A percentile compares a stretch with the other conserved stretches of the same genome.
phyloP scores from a whole-genome alignment of 2,797 vertebrate species.

The Alosa sapidissima region DNA sequence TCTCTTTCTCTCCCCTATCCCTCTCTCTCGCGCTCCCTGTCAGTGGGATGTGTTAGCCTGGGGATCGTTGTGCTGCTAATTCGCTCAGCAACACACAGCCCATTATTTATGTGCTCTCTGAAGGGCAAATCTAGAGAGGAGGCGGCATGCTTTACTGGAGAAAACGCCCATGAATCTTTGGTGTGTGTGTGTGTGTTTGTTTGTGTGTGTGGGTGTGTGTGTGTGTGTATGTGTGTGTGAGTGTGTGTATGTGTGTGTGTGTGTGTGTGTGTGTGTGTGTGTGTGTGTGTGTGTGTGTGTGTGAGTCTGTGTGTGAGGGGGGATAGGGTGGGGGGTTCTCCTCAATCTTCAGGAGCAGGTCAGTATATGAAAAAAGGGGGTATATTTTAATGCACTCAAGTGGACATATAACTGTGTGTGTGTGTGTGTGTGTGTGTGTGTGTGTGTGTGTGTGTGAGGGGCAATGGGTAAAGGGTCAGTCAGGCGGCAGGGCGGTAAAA shows the following conservation, averaged over 20 bases:
- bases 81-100: slow-evolving; percentile 40
- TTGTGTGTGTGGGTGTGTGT: neutral
- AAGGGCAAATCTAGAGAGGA: slow-evolving; percentile 57
- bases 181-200: neutral
- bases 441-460: neutral
- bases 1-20: slow-evolving; percentile 29
- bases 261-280: neutral
- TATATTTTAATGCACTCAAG: too few relatives aligned
- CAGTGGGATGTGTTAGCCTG: slow-evolving; percentile 52
- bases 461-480: slow-evolving; percentile 28
- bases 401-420: neutral
- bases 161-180: slow-evolving; percentile 38
- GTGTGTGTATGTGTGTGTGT: slow-evolving; percentile 14
- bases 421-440: slow-evolving; percentile 17
- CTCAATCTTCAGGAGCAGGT: too few relatives aligned
- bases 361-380: too few relatives aligned
- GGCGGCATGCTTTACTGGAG: slow-evolving; percentile 47
- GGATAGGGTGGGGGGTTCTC: too few relatives aligned
- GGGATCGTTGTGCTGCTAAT: slow-evolving; percentile 52
- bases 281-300: neutral
- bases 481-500: slow-evolving; percentile 19
- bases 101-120: slow-evolving; percentile 57
- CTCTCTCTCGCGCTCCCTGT: slow-evolving; percentile 46
- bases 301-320: too few relatives aligned
- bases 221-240: slow-evolving; percentile 10